Evolutionary conservation across 1,140 invertebrate genomes (phyloP).

Genomic region (Mesaphorura yosii): DNA sequence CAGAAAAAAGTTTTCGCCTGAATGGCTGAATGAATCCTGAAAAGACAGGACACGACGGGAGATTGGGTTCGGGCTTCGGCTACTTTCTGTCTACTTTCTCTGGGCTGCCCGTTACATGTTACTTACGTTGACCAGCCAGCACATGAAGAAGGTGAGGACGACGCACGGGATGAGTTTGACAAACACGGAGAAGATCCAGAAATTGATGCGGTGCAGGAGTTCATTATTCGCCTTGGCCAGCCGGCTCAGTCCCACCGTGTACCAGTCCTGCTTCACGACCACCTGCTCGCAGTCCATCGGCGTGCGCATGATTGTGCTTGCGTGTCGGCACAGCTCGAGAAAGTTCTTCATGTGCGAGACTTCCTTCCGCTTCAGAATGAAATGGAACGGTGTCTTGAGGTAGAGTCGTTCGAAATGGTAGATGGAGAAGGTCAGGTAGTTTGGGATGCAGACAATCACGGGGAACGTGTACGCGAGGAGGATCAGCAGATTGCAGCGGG

Average conservation of each 20-base stretch:
- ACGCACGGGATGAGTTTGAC: slow-evolving; percentile 47
- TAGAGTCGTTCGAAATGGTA: no score
- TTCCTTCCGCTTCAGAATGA: no score
- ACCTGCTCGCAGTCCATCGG: neutral
- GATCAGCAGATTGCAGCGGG: slow-evolving; percentile 33
- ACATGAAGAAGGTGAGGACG: slow-evolving; percentile 43
- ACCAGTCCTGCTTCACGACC: neutral
- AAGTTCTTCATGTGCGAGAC: no score
- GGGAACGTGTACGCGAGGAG: slow-evolving; percentile 39
- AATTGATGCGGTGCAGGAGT: slow-evolving; percentile 41
- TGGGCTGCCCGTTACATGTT: no score
- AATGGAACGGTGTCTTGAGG: no score
- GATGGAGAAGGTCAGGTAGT: slow-evolving; percentile 40
- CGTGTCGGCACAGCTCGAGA: no score
- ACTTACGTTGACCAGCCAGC: slow-evolving; percentile 36
- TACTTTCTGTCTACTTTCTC: no score
- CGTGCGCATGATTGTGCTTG: no score
- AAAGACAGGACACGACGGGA: no score
- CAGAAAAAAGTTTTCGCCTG: no score
- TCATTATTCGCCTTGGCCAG: slow-evolving; percentile 44
- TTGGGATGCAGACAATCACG: slow-evolving; percentile 43
- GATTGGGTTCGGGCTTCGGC: no score
- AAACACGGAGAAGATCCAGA: slow-evolving; percentile 46
- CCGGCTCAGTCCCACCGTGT: slow-evolving; percentile 35
- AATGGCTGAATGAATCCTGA: no score